Evolutionary conservation across 2,797 vertebrate species (phyloP).

Genomic region (Denticeps clupeoides): DNA sequence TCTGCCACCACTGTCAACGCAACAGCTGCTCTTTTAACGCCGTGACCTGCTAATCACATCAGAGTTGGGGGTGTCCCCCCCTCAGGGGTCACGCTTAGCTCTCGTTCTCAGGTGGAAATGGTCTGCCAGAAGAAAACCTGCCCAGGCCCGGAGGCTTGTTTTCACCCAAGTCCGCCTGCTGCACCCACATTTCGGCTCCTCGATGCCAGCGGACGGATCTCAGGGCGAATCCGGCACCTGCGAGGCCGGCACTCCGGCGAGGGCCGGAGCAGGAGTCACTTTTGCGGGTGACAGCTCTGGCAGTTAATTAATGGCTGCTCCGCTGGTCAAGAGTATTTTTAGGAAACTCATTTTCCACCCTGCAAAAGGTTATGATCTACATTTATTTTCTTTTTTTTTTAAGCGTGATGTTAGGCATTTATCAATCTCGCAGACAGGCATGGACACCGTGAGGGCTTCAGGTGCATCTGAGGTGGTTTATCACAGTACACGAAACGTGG

Average conservation of each 20-base stretch:
- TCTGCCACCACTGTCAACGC: slow-evolving; percentile 6
- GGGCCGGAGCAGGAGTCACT: background rate
- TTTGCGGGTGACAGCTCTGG: background rate
- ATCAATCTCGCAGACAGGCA: slow-evolving; percentile 23
- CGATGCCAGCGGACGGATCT: too few relatives aligned
- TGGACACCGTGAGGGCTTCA: background rate
- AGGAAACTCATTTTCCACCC: slow-evolving; percentile 48
- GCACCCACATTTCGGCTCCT: too few relatives aligned
- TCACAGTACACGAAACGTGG: background rate
- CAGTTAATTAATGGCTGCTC: slow-evolving; percentile 5
- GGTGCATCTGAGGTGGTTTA: background rate
- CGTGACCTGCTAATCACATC: slow-evolving; percentile 8
- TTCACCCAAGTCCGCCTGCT: too few relatives aligned
- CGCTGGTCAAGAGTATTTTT: slow-evolving; percentile 42
- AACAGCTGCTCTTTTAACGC: slow-evolving; percentile 9
- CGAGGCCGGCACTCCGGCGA: background rate
- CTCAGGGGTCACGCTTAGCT: slow-evolving; percentile 15
- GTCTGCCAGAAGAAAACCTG: slow-evolving; percentile 6
- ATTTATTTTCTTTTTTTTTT: slow-evolving; percentile 48
- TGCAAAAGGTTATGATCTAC: slow-evolving; percentile 47
- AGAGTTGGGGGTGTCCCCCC: slow-evolving; percentile 10
- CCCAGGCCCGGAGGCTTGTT: background rate
- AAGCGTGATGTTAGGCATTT: slow-evolving; percentile 38
- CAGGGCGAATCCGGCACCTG: background rate
- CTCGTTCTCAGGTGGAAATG: slow-evolving; percentile 28